Evolutionary conservation across 2,797 vertebrate species (phyloP), one percentile per base, ranked within the genome.

Genomic region (Sebastes kiyomatsui): DNA sequence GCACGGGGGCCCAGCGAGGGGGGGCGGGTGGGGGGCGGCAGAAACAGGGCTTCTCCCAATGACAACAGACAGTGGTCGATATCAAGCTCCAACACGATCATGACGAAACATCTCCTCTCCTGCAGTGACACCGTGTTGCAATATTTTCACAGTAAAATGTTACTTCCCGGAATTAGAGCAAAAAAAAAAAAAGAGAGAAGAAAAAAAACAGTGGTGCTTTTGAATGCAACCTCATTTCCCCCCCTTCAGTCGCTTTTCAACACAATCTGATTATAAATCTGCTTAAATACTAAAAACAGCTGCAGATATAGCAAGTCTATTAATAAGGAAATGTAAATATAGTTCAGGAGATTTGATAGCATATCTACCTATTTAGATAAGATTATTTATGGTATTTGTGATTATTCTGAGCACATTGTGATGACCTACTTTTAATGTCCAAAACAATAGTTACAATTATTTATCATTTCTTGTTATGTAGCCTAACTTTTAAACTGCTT

Each of bases 1-100:
- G 79, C 91, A 70, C 90, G 79, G 94, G 94, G 91, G 93, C 94
- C 94, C 95, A 87, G 92, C 86, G 86, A 94, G 94, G 95, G 90
- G 35, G 35, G 33, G 33, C 33, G 33, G 33, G 33, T 35, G 33
- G 77, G 91, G 84, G 92, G 89, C 82, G 88, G 85, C 79, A 73
- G 35, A 73, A 88, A 84, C 80, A 83, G 89, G 91, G 86, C 86
- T 93, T 94, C 93, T 95, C 90, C 92, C 94, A 95, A 93, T 94
- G 95, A 96, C 96, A 92, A 38, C 35, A 38, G 35, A 75, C 93
- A 90, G 84, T 85, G 92, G 85, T 94, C 90, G 77, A 82, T 93
- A 90, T 93, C 94, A 88, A 92, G 88, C 90, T 87, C 78, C 87
- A 73, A 81, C 88, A 79, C 75, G 79, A 86, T 64, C 75, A 18